These are phyloP conservation scores for Shinisaurus crocodilurus DNA, from an alignment of 2,113 vertebrate species.

Conservation along the genomic window DNA sequence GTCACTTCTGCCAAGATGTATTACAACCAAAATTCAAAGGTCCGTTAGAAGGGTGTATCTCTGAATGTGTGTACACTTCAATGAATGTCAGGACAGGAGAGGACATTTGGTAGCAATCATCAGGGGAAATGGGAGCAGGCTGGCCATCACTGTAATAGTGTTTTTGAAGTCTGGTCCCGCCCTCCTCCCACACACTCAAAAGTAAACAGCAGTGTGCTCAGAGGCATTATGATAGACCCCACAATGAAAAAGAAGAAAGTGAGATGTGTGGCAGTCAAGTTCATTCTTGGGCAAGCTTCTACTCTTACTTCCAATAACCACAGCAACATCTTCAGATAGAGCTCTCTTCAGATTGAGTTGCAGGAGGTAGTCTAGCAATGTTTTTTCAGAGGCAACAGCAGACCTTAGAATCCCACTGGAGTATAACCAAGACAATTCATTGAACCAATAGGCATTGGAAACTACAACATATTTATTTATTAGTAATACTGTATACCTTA, in stretches of 20 bases:
- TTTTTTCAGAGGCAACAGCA: background rate
- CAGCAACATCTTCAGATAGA: background rate
- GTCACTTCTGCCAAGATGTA: no score
- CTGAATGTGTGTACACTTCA: no score
- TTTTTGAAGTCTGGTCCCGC: background rate
- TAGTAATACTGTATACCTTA: no score
- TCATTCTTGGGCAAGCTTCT: background rate
- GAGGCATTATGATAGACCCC: background rate
- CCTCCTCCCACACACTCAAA: no score
- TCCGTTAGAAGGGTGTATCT: no score
- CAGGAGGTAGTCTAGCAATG: background rate
- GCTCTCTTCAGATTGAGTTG: background rate
- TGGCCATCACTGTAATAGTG: background rate
- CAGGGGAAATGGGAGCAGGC: background rate
- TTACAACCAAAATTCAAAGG: no score
- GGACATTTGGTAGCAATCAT: no score
- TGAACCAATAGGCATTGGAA: background rate
- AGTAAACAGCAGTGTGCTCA: background rate
- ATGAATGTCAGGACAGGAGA: no score
- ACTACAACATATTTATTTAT: background rate
- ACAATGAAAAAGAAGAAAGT: no score
- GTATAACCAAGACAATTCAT: background rate
- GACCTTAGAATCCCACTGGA: background rate
- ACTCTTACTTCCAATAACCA: background rate
- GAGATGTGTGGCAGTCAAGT: background rate